Conservation (phyloP, 2,797 vertebrate species). For the Trematomus bernacchii region DNA sequence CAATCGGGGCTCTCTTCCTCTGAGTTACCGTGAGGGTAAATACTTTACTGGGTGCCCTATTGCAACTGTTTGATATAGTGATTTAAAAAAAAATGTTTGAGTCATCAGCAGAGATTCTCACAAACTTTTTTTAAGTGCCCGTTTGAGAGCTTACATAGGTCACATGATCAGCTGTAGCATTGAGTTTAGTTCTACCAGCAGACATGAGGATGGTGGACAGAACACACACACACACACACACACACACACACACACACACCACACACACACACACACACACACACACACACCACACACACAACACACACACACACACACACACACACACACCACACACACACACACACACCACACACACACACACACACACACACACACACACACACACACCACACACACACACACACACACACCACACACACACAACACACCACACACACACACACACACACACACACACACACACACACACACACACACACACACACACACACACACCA, state of each 20-base stretch:
- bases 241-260: background rate
- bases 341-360: too few relatives aligned
- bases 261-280: too few relatives aligned
- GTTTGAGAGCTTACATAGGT: conserved; percentile 24
- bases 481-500: too few relatives aligned
- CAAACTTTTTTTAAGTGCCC: conserved; percentile 33
- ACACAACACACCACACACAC: too few relatives aligned
- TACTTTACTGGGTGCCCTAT: background rate
- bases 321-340: too few relatives aligned
- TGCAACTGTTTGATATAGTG: conserved; percentile 22
- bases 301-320: too few relatives aligned
- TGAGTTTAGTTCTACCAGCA: conserved; percentile 49
- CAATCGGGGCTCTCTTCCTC: conserved; percentile 2
- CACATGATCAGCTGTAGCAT: conserved; percentile 46
- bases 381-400: too few relatives aligned
- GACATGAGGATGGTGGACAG: conserved; percentile 47
- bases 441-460: too few relatives aligned
- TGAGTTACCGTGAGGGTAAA: background rate
- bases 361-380: too few relatives aligned
- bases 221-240: conserved; percentile 55
- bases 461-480: too few relatives aligned
- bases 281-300: too few relatives aligned
- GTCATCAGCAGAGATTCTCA: conserved; percentile 37
- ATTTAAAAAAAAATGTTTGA: background rate
- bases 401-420: too few relatives aligned